phyloP scores from a whole-genome alignment of 2,113 vertebrate species.

The Rhinolophus ferrumequinum region DNA sequence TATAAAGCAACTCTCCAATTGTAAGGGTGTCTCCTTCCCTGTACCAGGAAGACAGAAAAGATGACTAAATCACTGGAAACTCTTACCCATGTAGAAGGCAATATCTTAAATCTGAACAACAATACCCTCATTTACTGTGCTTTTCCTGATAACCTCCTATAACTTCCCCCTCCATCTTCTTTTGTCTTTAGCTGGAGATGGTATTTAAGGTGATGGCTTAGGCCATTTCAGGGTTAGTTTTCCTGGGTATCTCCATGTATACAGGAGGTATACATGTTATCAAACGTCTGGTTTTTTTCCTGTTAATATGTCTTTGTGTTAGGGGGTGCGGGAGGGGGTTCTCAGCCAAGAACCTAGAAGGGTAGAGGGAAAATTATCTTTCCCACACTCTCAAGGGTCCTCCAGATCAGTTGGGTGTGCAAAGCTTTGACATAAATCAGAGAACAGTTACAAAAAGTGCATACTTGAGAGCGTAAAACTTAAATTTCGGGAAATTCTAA shows the following conservation, averaged over 20 bases:
- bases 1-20: neutral
- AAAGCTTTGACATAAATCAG: constrained; percentile 1
- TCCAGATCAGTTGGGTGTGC: neutral
- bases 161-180: neutral
- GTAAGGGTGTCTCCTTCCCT: neutral
- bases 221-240: neutral
- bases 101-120: neutral
- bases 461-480: neutral
- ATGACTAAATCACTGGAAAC: neutral
- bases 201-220: neutral
- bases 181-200: neutral
- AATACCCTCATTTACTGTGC: neutral
- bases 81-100: neutral
- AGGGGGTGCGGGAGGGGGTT: neutral
- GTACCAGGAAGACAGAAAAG: neutral
- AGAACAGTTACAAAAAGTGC: neutral
- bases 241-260: neutral
- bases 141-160: neutral
- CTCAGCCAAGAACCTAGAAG: neutral
- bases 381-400: neutral
- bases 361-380: neutral
- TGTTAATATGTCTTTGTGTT: neutral
- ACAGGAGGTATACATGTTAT: neutral
- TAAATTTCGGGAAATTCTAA: neutral
- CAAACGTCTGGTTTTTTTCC: neutral